Conservation (phyloP, 2,797 vertebrate genomes). For the Emydoidea blandingii region DNA sequence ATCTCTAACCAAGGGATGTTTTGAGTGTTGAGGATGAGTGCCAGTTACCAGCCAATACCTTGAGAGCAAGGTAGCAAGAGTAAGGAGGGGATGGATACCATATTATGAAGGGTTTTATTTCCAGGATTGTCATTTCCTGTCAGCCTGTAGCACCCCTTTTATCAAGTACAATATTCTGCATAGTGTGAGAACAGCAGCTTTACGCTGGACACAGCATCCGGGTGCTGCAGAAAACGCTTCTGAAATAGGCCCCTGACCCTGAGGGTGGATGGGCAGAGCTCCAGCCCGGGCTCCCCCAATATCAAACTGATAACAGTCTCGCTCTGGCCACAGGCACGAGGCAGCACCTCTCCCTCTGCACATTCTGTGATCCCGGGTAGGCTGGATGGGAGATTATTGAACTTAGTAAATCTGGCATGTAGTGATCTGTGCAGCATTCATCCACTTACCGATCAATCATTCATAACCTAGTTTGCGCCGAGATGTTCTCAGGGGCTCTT, state of each 20-base stretch:
- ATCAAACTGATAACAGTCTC: neutral
- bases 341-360: neutral
- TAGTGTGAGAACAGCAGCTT: fast-evolving
- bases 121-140: neutral
- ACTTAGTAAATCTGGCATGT: neutral
- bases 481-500: constrained; percentile 59
- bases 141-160: neutral
- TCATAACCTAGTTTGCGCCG: constrained; percentile 48
- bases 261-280: fast-evolving
- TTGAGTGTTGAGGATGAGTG: neutral
- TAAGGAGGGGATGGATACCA: neutral
- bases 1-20: neutral
- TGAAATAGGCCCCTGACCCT: neutral
- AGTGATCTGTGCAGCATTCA: neutral
- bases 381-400: neutral
- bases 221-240: neutral
- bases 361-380: neutral
- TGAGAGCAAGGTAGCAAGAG: neutral
- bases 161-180: neutral
- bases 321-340: neutral
- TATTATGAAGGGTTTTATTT: neutral
- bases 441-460: constrained; percentile 34
- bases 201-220: fast-evolving
- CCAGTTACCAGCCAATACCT: neutral
- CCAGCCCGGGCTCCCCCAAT: neutral